Percentiles rank a stretch among this genome's conserved stretches.
Evolutionary conservation across 1,140 invertebrate genomes (phyloP).

Genomic region (Drosophila tropicalis): DNA sequence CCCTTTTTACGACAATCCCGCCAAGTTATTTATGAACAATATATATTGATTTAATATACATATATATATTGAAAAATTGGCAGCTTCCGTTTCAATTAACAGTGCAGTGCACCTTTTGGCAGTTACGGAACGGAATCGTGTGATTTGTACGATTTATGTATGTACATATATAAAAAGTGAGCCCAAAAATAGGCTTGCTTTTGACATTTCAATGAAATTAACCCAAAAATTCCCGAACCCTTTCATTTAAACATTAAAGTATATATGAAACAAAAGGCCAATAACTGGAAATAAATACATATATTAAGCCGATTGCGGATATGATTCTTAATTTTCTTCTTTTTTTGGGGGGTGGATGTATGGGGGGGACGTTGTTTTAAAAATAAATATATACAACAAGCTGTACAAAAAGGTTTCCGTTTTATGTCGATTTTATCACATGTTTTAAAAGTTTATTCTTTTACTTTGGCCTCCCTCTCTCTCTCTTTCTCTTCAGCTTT

Average conservation of each 20-base stretch:
- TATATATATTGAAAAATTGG: constrained; percentile 5
- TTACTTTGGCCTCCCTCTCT: neutral
- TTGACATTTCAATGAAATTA: constrained; percentile 1
- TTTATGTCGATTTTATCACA: neutral
- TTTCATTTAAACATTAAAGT: neutral
- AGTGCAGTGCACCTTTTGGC: too few relatives aligned
- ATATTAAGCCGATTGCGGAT: constrained; percentile 12
- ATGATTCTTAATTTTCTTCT: neutral
- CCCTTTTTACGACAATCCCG: constrained; percentile 3
- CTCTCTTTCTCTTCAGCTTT: neutral
- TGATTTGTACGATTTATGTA: constrained; percentile 5
- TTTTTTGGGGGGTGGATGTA: neutral
- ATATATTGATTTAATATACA: constrained; percentile 9
- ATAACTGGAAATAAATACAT: neutral
- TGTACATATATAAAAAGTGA: neutral
- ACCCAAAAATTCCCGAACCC: constrained; percentile 10
- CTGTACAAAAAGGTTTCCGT: neutral
- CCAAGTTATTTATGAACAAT: constrained; percentile 6
- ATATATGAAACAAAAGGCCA: neutral
- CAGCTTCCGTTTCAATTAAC: constrained; percentile 5
- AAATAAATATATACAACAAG: constrained; percentile 4
- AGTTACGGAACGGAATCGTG: neutral
- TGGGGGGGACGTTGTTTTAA: neutral
- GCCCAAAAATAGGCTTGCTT: constrained; percentile 2
- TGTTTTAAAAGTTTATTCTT: neutral